Evolutionary conservation across 2,888 invertebrate species (phyloP).

Genomic region (Abscondita cerata): DNA sequence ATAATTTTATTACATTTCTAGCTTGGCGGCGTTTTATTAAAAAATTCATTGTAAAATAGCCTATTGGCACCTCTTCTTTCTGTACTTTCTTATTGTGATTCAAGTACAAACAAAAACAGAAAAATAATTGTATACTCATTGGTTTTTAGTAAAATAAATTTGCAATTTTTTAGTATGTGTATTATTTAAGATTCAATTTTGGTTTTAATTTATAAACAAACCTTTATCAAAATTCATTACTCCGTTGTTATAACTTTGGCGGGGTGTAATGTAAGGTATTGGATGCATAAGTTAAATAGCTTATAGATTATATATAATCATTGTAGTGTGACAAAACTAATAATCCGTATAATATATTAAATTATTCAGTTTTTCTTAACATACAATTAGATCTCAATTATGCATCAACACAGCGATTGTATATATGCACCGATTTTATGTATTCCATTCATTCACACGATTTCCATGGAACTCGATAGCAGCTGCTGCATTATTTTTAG

Average conservation of each 20-base stretch:
- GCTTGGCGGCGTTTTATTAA: neutral
- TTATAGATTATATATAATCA: too few species aligned
- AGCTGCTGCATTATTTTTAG: slow-evolving; percentile 92
- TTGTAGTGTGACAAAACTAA: too few species aligned
- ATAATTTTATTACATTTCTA: neutral
- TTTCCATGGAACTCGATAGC: slow-evolving; percentile 96
- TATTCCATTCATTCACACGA: slow-evolving; percentile 95
- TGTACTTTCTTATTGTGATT: slow-evolving; percentile 1
- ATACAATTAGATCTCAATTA: slow-evolving; percentile 76
- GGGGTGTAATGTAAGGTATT: too few species aligned
- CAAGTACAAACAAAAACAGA: neutral
- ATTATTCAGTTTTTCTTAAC: slow-evolving; percentile 15
- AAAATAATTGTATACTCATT: neutral
- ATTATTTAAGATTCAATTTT: slow-evolving; percentile 8
- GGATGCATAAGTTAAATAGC: too few species aligned
- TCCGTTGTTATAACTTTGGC: too few species aligned
- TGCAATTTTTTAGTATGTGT: slow-evolving; percentile 4
- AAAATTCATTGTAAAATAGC: slow-evolving; percentile 1
- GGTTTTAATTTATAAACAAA: neutral
- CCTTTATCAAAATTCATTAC: too few species aligned
- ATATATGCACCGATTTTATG: slow-evolving; percentile 99
- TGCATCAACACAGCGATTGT: slow-evolving; percentile 99
- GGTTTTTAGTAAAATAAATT: slow-evolving; percentile 11
- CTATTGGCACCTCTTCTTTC: neutral
- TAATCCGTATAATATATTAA: neutral